Base-by-base conservation (phyloP, 2,113 vertebrate genomes). In the Chauna torquata region DNA sequence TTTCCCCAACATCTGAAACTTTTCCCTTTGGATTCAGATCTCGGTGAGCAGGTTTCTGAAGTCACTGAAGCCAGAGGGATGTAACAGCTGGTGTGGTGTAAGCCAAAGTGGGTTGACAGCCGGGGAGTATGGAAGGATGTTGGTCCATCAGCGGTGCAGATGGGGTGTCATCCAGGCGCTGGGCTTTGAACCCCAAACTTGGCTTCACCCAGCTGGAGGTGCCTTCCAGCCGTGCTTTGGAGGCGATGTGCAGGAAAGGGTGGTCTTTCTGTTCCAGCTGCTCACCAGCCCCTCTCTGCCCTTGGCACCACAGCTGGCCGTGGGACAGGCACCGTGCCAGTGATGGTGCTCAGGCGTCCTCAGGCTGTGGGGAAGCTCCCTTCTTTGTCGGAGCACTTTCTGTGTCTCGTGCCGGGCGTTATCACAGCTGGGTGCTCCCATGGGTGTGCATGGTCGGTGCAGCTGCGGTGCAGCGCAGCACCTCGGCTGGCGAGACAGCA, bases 231-330 rank as follows among this genome's bases (percentile, higher is more conserved):
- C 30, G 9, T 0, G 3, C 42, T 50, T 18, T 47, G 76, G 54
- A 45, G 47, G 12, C 0, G 5, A 23, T 12, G 8, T 17, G 8
- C 69, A 59, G 52, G 71, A 52, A 13, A n/a, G 50, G 49, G 2
- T 7, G 13, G 19, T 44, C 52, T 40, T 42, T 38, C 50, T 13
- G 50, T 12, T 9, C 42, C 19, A 13, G 44, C 45, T 25, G 32
- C 18, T 20, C 22, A 8, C 44, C n/a, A 23, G 15, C 55, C 42
- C 22, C 18, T 32, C 52, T 27, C 36, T 89, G 44, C 45, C 45
- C 7, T 1, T 95, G 0, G 0, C 0, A 0, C 9, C 14, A 27
- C 1, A 0, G 12, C 28, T 23, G 10, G 57, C 16, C 40, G 52
- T 12, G 3, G 22, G 45, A 64, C 9, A 16, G 65, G 17, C 1